Percentiles rank a stretch among this genome's conserved stretches.
phyloP scores from a whole-genome alignment of 2,797 vertebrate species.

The Paedocypris micromegethes region DNA sequence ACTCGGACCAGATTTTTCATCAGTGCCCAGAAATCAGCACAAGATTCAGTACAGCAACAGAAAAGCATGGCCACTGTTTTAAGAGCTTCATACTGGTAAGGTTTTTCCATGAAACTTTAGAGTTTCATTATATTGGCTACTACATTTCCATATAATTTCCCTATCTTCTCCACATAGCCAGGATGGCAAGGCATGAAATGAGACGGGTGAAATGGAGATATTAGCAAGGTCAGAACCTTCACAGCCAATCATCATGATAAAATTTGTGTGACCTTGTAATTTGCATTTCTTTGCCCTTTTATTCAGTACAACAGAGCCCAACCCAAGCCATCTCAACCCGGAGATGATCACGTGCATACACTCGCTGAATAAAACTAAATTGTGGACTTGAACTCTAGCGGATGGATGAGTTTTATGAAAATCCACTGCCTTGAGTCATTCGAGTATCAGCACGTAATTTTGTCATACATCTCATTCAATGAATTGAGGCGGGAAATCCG shows the following conservation, averaged over 20 bases:
- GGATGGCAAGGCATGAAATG: constrained; percentile 14
- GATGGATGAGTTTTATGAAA: background rate
- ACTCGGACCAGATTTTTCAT: background rate
- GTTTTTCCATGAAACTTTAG: constrained; percentile 15
- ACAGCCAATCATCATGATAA: constrained; percentile 40
- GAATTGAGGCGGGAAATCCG: constrained; percentile 1
- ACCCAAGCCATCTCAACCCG: background rate
- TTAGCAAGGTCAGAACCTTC: constrained; percentile 37
- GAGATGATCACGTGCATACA: constrained; percentile 3
- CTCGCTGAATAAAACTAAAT: constrained; percentile 8
- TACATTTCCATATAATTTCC: constrained; percentile 37
- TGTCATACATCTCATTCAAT: background rate
- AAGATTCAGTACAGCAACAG: background rate
- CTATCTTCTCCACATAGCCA: constrained; percentile 19
- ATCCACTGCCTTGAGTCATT: constrained; percentile 31
- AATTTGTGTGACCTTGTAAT: constrained; percentile 35
- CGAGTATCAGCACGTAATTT: constrained; percentile 13
- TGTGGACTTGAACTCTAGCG: background rate
- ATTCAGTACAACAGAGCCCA: constrained; percentile 9
- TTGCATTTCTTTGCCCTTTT: constrained; percentile 38
- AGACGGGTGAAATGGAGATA: constrained; percentile 37
- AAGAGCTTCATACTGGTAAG: constrained; percentile 2
- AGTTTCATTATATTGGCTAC: constrained; percentile 21
- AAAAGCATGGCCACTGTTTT: constrained; percentile 1
- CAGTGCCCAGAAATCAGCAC: constrained; percentile 11